Percentiles rank a stretch among this genome's conserved stretches.
These are phyloP conservation scores for Sigmodon hispidus DNA, from an alignment of 2,113 vertebrate species.

Conservation along the genomic window DNA sequence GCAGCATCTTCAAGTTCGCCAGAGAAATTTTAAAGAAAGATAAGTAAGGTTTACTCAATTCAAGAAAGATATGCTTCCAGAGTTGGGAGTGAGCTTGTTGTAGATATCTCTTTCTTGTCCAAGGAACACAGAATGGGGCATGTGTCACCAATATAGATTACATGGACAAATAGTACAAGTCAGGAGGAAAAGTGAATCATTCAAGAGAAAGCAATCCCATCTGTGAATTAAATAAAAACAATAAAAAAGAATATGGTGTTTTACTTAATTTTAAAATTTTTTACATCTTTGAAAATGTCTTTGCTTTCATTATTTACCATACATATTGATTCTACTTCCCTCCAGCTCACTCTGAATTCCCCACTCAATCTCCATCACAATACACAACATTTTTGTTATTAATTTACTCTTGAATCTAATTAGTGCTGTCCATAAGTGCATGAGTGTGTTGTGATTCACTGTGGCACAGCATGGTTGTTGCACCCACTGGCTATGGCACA, in stretches of 20 bases:
- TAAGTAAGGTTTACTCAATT: neutral
- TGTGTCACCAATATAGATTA: neutral
- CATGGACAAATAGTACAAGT: neutral
- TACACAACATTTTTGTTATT: neutral
- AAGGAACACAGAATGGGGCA: neutral
- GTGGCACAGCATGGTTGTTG: too few species aligned
- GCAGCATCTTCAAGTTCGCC: neutral
- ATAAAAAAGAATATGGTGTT: neutral
- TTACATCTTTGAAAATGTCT: neutral
- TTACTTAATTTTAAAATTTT: neutral
- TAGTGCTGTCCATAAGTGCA: neutral
- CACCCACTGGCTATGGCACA: too few species aligned
- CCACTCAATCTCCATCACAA: too few species aligned
- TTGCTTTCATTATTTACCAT: neutral
- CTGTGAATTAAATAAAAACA: neutral
- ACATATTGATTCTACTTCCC: too few species aligned
- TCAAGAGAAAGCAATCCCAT: neutral
- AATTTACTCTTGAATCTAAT: neutral
- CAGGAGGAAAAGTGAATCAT: neutral
- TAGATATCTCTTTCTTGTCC: neutral
- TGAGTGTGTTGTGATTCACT: neutral
- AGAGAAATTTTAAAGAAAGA: neutral
- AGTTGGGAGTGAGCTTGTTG: neutral
- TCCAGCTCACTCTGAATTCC: neutral
- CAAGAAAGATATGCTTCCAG: neutral